A percentile compares a stretch with the other conserved stretches of the same genome.
phyloP scores from a whole-genome alignment of 2,113 vertebrate genomes.

The Tiliqua scincoides region DNA sequence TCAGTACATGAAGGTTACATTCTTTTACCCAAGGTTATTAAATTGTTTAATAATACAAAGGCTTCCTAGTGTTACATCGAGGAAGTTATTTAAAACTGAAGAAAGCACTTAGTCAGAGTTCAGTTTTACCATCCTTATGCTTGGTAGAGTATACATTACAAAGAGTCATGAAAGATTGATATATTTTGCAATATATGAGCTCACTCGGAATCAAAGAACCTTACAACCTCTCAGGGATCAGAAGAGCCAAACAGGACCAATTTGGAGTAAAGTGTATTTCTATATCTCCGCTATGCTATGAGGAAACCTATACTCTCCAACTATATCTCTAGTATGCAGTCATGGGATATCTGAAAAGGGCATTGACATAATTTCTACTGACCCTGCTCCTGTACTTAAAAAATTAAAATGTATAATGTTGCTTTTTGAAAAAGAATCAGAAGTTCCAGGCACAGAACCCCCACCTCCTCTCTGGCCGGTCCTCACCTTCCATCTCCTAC shows the following conservation, averaged over 20 bases:
- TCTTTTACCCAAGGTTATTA: constrained; percentile 26
- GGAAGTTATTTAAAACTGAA: constrained; percentile 31
- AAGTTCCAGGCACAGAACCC: too few species aligned
- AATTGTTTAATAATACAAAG: constrained; percentile 11
- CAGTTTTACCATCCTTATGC: constrained; percentile 26
- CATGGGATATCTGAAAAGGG: background rate
- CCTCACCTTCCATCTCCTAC: background rate
- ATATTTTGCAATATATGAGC: constrained; percentile 14
- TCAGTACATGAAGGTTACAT: background rate
- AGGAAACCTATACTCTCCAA: background rate
- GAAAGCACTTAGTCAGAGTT: constrained; percentile 18
- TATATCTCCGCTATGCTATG: background rate
- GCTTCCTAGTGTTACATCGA: constrained; percentile 23
- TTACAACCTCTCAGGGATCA: background rate
- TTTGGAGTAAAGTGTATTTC: constrained; percentile 17
- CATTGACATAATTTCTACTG: background rate
- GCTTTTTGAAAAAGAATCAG: too few species aligned
- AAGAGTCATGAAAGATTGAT: constrained; percentile 26
- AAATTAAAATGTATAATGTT: too few species aligned
- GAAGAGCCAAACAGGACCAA: background rate
- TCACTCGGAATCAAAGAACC: background rate
- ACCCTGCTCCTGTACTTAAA: background rate
- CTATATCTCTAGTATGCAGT: background rate
- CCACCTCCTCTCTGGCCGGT: too few species aligned
- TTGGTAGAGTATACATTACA: background rate